Percentiles rank a stretch among this genome's conserved stretches.
These are phyloP conservation scores for Cephalophus harveyi DNA, from an alignment of 2,113 vertebrate genomes.

Conservation along the genomic window DNA sequence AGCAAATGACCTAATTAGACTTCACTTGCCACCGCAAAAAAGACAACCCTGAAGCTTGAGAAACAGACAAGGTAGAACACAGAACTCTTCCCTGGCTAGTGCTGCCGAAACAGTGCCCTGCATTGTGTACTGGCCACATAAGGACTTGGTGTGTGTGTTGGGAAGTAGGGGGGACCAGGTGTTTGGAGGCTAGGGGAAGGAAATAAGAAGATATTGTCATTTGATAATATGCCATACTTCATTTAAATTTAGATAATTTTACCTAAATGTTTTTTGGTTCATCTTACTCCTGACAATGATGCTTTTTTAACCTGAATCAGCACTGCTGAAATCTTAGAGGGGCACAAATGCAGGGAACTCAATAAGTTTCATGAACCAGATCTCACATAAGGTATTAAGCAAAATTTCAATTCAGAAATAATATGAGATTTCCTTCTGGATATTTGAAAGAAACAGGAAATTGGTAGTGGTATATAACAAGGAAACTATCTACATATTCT, in stretches of 20 bases:
- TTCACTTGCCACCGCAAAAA: not conserved
- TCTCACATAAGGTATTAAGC: not conserved
- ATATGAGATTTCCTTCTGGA: not conserved
- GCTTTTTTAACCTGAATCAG: not conserved
- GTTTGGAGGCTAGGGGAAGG: rapidly evolving
- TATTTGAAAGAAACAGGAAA: not conserved
- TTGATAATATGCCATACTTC: not conserved
- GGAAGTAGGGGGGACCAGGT: not conserved
- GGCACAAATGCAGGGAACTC: not conserved
- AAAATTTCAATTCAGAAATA: not conserved
- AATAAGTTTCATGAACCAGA: not conserved
- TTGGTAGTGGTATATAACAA: not conserved
- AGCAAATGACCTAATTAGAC: not conserved
- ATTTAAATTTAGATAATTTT: not conserved
- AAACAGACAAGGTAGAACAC: not conserved
- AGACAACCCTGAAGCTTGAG: not conserved
- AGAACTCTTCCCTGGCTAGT: not conserved
- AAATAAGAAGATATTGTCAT: not conserved
- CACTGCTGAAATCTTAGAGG: not conserved
- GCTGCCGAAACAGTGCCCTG: not conserved
- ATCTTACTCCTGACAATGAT: not conserved
- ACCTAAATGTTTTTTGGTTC: not conserved
- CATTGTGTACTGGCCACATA: not conserved
- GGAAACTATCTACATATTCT: not conserved
- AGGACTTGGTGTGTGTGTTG: not conserved